A percentile compares a stretch with the other conserved stretches of the same genome.
Evolutionary conservation across 2,888 invertebrate species (phyloP).

Genomic region (Acronicta aceris): DNA sequence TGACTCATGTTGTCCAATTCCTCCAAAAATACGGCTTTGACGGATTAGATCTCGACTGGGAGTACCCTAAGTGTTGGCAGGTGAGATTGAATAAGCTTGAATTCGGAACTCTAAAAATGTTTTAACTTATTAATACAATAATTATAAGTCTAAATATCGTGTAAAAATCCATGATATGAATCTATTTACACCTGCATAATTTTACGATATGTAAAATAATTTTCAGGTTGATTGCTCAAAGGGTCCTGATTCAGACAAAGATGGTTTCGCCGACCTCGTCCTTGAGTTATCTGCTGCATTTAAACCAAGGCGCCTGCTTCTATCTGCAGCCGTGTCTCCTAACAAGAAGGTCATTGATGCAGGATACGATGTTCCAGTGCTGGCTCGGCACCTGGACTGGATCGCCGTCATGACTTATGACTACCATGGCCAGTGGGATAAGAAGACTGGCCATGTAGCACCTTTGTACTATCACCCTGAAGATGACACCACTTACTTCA

Average conservation of each 20-base stretch:
- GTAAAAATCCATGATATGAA: too few relatives aligned
- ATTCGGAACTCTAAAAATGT: background rate
- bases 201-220: too few relatives aligned
- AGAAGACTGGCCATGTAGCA: conserved; percentile 96
- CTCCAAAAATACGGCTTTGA: conserved; percentile 95
- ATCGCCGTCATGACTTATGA: conserved; percentile 98
- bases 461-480: conserved; percentile 95
- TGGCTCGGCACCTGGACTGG: conserved; percentile 95
- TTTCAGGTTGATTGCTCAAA: conserved; percentile 94
- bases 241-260: conserved; percentile 95
- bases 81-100: conserved; percentile 60
- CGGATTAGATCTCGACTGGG: conserved; percentile 98
- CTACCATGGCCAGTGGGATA: conserved; percentile 97
- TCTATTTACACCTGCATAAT: too few relatives aligned
- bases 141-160: too few relatives aligned
- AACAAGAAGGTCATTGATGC: conserved; percentile 96
- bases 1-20: conserved; percentile 93
- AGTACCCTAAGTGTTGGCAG: conserved; percentile 97
- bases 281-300: conserved; percentile 92
- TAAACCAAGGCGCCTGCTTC: conserved; percentile 91
- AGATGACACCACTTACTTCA: conserved; percentile 94
- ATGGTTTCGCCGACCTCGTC: conserved; percentile 93
- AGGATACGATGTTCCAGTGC: conserved; percentile 94
- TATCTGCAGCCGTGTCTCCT: conserved; percentile 96
- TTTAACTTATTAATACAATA: too few relatives aligned